Percentiles rank a stretch among this genome's conserved stretches.
Conservation (phyloP, 2,113 vertebrate genomes). For the Ailurus styani region DNA sequence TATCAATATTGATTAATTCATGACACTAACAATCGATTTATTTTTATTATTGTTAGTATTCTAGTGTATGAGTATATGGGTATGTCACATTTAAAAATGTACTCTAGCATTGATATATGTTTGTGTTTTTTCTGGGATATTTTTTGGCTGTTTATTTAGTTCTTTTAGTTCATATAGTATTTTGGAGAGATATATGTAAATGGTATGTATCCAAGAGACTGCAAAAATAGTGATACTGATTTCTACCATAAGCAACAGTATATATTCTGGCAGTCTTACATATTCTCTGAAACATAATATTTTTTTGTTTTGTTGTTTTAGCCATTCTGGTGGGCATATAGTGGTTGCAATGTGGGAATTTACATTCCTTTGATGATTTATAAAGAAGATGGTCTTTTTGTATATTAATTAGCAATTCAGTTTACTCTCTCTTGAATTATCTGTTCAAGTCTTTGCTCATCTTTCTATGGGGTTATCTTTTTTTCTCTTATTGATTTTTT, state of each 20-base stretch:
- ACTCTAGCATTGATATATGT: background rate
- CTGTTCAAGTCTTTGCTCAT: background rate
- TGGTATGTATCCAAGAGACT: background rate
- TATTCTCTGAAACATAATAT: background rate
- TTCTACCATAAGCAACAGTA: background rate
- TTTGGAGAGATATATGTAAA: background rate
- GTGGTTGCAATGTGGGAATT: background rate
- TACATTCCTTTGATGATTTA: background rate
- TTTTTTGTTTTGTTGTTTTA: background rate
- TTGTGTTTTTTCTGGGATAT: background rate
- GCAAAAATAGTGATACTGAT: background rate
- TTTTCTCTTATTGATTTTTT: background rate
- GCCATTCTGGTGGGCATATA: background rate
- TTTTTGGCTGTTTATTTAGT: background rate
- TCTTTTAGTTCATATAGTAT: background rate
- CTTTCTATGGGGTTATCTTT: background rate
- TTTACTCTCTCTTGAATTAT: background rate
- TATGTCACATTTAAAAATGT: background rate
- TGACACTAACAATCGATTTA: background rate
- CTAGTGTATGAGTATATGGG: background rate
- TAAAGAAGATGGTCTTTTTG: background rate
- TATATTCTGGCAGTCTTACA: background rate
- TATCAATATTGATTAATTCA: background rate
- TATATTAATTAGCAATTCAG: background rate
- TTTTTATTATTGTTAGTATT: background rate